A percentile compares a stretch with the other conserved stretches of the same genome.
phyloP scores from a whole-genome alignment of 64 coral and sea anemone species.

The Montipora capricornis region DNA sequence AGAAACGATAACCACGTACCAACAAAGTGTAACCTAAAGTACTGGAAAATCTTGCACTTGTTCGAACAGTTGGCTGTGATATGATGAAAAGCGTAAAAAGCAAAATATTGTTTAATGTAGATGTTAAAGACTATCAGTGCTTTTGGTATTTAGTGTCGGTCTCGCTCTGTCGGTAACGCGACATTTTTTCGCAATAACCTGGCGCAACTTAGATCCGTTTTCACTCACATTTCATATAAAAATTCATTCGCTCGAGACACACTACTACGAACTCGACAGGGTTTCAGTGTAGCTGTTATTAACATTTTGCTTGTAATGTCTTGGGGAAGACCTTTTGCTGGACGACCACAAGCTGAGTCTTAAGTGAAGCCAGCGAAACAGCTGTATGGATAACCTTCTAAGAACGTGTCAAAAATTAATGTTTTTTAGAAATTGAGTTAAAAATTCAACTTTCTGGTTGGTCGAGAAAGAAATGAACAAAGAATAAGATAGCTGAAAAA shows the following conservation, averaged over 20 bases:
- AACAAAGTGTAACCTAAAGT: too few relatives aligned
- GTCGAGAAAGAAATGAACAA: background rate
- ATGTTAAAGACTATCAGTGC: background rate
- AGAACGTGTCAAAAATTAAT: conserved; percentile 36
- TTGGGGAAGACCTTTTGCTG: background rate
- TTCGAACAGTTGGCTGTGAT: background rate
- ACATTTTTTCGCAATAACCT: too few relatives aligned
- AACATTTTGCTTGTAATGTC: conserved; percentile 9
- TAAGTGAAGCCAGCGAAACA: background rate
- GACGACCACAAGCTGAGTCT: conserved; percentile 32
- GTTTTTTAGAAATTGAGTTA: conserved; percentile 34
- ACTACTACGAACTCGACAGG: background rate
- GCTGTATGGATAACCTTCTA: conserved; percentile 21
- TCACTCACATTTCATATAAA: background rate
- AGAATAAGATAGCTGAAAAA: background rate
- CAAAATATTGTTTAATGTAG: too few relatives aligned
- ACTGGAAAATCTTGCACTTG: background rate
- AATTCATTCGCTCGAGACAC: background rate
- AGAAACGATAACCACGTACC: too few relatives aligned
- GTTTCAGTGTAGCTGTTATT: conserved; percentile 4
- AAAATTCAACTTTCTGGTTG: conserved; percentile 19
- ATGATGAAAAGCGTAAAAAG: too few relatives aligned
- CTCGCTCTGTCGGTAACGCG: too few relatives aligned
- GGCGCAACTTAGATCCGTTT: background rate
- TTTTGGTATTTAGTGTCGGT: background rate